Evolutionary conservation across 2,888 invertebrate species (phyloP).

Genomic region (Drosophila pegasa): DNA sequence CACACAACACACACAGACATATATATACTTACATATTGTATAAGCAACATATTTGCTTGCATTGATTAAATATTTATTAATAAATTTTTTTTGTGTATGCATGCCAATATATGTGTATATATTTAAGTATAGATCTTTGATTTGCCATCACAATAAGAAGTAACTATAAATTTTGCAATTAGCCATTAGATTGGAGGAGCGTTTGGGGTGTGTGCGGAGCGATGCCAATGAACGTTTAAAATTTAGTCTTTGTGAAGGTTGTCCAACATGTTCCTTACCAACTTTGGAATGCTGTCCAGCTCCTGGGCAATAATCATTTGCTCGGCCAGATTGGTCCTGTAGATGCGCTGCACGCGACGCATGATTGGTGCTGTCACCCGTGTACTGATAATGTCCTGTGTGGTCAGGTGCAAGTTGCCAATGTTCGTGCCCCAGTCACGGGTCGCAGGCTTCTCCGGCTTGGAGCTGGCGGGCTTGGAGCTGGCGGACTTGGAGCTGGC

Average conservation of each 20-base stretch:
- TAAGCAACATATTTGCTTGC: conserved; percentile 34
- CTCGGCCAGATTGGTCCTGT: conserved; percentile 3
- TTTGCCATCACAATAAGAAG: too few species aligned
- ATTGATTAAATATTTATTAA: conserved; percentile 54
- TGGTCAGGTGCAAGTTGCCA: background rate
- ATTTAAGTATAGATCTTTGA: background rate
- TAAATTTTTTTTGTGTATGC: conserved; percentile 34
- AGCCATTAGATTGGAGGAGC: background rate
- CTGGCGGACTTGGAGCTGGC: too few species aligned
- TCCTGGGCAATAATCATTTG: background rate
- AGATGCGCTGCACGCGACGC: conserved; percentile 8
- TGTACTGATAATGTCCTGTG: background rate
- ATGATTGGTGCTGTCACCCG: conserved; percentile 10
- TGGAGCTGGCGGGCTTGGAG: too few species aligned
- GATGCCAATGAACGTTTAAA: background rate
- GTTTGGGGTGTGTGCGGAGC: background rate
- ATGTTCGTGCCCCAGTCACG: too few species aligned
- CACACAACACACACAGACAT: conserved; percentile 22
- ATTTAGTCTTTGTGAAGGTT: background rate
- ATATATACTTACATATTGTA: conserved; percentile 6
- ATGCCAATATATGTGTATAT: conserved; percentile 11
- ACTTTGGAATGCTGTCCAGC: conserved; percentile 4
- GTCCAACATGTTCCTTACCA: background rate
- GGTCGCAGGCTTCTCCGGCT: too few species aligned
- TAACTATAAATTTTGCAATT: conserved; percentile 8